A percentile compares a stretch with the other conserved stretches of the same genome.
Conservation (phyloP, 1,140 invertebrate genomes). For the Hycleus phaleratus region DNA sequence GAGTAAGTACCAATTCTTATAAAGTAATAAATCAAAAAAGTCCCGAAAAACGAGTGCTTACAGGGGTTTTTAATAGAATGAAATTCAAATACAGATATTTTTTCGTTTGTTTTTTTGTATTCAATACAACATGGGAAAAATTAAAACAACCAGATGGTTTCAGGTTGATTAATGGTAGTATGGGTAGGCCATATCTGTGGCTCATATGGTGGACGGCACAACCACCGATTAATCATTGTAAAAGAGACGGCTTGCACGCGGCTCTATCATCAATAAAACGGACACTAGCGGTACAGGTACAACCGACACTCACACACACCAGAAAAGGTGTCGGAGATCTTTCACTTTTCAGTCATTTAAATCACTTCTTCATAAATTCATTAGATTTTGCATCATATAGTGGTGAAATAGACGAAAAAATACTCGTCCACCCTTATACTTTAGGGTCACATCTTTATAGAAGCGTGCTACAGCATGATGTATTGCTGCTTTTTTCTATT, state of each 20-base stretch:
- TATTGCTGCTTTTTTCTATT: conserved; percentile 26
- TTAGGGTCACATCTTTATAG: background rate
- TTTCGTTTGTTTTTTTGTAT: too few relatives aligned
- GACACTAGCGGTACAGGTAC: conserved; percentile 10
- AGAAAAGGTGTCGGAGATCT: conserved; percentile 1
- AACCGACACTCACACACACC: conserved; percentile 4
- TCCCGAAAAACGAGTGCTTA: too few relatives aligned
- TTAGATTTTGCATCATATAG: too few relatives aligned
- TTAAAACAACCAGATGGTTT: conserved; percentile 9
- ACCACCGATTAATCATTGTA: conserved; percentile 5
- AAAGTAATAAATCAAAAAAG: too few relatives aligned
- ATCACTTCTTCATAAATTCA: background rate
- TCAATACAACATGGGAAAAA: background rate
- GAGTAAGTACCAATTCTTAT: too few relatives aligned
- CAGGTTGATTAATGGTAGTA: conserved; percentile 8
- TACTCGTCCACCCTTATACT: too few relatives aligned
- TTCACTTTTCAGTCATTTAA: background rate
- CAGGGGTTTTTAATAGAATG: too few relatives aligned
- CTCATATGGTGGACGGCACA: conserved; percentile 5
- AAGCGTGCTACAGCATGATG: conserved; percentile 22
- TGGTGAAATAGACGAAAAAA: too few relatives aligned
- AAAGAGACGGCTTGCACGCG: conserved; percentile 7
- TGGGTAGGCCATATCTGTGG: conserved; percentile 7
- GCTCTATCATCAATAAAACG: conserved; percentile 7
- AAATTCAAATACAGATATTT: too few relatives aligned